Base-by-base conservation (phyloP, 1,140 invertebrate genomes). In the Listronotus oregonensis region DNA sequence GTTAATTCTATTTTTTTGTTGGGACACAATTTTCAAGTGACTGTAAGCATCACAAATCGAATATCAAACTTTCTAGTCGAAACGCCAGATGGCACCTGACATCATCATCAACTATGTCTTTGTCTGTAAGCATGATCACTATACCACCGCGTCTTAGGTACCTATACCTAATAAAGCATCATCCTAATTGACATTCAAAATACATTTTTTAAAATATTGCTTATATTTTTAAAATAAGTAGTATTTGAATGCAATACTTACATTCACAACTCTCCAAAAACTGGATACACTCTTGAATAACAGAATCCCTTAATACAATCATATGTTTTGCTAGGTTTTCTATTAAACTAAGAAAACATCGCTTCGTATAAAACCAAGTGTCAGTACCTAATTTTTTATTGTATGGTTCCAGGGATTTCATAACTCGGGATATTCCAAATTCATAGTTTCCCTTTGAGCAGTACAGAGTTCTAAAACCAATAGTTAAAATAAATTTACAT, bases 381-480 rank as follows among this genome's bases (percentile, higher is more conserved):
- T 98, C 96, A 6, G 94, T 94, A 1, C 95, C 94, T 0, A 99
- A 82, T 79, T 97, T 97, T 78, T 96, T 95, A 74, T 94, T 93
- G 73, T 94, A 97, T 0, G 96, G 96, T 77, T 98, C 95, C 21
- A 99, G 80, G 62, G 95, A 97, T 80, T 97, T 96, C 76, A 98
- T 96, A n/a, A 99, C 94, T 70, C 97, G 84, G 0, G 95, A 97
- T 71, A 99, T 95, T 6, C 98, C 98, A 82, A 99, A 99, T 79
- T 99, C 97, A 75, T 97, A 99, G 81, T 99, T 99, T 0, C 96
- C 96, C 81, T 99, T 99, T 0, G 96, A 92, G 79, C 97, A 99
- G 78, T 99, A 99, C 5, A 99, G 80, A 0, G 97, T 99, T 32
- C 85, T 83, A 57, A 80, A 80, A 62, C 73, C 61, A 57, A 11